Evolutionary conservation across 1,140 invertebrate genomes (phyloP).

Genomic region (Belonocnema kinseyi): DNA sequence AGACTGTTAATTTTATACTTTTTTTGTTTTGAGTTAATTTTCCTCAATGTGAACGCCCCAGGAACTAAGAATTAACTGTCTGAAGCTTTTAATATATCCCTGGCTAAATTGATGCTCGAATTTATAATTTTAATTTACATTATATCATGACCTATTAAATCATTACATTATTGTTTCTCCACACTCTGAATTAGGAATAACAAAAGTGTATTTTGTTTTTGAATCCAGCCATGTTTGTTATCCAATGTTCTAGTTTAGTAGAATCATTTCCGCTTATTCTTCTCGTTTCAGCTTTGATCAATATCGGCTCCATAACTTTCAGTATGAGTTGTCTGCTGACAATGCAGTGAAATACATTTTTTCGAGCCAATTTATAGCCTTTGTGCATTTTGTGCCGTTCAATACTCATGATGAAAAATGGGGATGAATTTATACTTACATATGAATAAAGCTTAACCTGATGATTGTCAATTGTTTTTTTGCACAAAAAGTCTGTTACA

Average conservation of each 20-base stretch:
- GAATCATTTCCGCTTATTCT: constrained; percentile 13
- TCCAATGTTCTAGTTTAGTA: constrained; percentile 13
- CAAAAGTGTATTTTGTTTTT: background rate
- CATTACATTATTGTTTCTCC: background rate
- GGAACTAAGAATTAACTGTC: constrained; percentile 7
- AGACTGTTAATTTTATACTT: constrained; percentile 22
- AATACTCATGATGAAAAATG: constrained; percentile 1
- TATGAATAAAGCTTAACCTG: background rate
- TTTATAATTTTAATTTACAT: background rate
- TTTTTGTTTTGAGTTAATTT: constrained; percentile 24
- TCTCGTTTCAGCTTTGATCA: background rate
- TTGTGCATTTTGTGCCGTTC: background rate
- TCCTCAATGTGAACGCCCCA: constrained; percentile 2
- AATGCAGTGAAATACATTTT: constrained; percentile 15
- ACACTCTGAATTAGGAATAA: background rate
- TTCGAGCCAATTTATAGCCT: constrained; percentile 16
- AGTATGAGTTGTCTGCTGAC: constrained; percentile 8
- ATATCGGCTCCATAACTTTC: constrained; percentile 21
- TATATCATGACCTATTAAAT: too few species aligned
- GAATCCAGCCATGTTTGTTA: background rate
- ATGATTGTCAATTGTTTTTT: constrained; percentile 8
- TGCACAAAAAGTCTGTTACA: background rate
- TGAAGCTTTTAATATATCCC: constrained; percentile 23
- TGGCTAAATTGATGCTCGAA: constrained; percentile 3
- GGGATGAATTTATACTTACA: background rate